These are phyloP conservation scores for Lepilemur septentrionalis DNA, from an alignment of 2,797 vertebrate species.

Conservation along the genomic window DNA sequence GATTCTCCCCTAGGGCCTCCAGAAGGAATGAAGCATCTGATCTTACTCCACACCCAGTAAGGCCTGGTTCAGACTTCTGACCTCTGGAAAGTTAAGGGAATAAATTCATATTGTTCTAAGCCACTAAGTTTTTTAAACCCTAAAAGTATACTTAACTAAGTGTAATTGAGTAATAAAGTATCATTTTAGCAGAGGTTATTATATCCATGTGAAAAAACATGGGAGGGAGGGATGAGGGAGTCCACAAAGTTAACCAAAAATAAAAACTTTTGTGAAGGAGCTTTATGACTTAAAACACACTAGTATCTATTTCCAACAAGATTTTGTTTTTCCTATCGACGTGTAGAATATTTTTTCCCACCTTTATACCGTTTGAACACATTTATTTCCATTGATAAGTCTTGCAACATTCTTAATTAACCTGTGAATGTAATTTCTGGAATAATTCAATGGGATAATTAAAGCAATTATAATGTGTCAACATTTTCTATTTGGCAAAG, in stretches of 20 bases:
- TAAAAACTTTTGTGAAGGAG: neutral
- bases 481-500: constrained; percentile 40
- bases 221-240: neutral
- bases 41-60: neutral
- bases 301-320: neutral
- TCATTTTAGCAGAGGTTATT: neutral
- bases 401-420: constrained; percentile 31
- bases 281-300: neutral
- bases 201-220: neutral
- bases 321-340: neutral
- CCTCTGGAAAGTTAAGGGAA: neutral
- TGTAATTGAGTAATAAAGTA: neutral
- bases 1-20: neutral
- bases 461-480: constrained; percentile 39
- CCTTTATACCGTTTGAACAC: neutral
- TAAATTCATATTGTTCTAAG: neutral
- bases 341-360: neutral
- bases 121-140: neutral
- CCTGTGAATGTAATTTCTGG: constrained; percentile 37
- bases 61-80: neutral
- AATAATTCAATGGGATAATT: constrained; percentile 43
- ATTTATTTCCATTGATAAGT: constrained; percentile 38
- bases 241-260: neutral
- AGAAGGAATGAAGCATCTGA: too few species aligned
- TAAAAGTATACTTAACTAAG: neutral